A percentile compares a stretch with the other conserved stretches of the same genome.
Evolutionary conservation across 2,113 vertebrate species (phyloP).

Genomic region (Serinus canaria): DNA sequence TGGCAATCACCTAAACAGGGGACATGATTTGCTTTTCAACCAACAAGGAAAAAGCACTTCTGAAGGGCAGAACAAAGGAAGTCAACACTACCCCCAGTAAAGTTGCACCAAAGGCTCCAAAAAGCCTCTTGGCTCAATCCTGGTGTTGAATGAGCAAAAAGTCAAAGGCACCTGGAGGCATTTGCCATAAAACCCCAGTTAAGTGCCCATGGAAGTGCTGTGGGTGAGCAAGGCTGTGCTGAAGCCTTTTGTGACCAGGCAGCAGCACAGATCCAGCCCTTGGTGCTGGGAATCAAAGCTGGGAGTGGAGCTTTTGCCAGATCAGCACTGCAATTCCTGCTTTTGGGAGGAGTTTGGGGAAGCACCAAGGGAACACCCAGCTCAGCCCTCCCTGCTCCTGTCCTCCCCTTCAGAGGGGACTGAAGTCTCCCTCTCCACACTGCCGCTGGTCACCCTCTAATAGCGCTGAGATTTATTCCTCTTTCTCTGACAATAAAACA

Average conservation of each 20-base stretch:
- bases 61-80: not conserved
- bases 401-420: not conserved
- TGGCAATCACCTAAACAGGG: accelerated
- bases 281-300: not conserved
- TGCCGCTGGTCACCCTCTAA: not conserved
- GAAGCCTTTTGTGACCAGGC: not conserved
- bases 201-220: accelerated
- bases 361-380: not conserved
- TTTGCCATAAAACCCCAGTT: not conserved
- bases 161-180: not conserved
- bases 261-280: accelerated
- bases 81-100: not conserved
- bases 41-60: accelerated
- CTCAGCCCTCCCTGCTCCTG: accelerated
- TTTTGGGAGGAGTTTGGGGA: not conserved
- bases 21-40: not conserved
- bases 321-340: not conserved
- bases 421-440: not conserved
- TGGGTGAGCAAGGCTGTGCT: not conserved
- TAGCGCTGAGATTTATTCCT: not conserved
- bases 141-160: accelerated
- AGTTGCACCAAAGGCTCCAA: accelerated
- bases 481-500: not conserved
- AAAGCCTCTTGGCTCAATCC: not conserved
- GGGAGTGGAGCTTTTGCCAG: not conserved